Evolutionary conservation across 2,888 invertebrate species (phyloP).

Genomic region (Xylophagus ater): DNA sequence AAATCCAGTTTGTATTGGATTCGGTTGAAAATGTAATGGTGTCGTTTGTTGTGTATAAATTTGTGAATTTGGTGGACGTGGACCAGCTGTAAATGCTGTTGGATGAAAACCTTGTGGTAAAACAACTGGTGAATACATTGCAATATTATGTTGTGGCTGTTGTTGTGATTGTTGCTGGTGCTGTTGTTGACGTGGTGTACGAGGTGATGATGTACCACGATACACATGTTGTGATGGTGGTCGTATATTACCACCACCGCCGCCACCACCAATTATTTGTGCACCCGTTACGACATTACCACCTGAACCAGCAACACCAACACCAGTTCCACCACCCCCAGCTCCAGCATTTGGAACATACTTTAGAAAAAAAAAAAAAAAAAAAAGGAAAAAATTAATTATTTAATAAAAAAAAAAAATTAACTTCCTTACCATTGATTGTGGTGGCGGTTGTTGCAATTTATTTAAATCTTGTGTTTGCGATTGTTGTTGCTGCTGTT

Average conservation of each 20-base stretch:
- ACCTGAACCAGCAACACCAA: slow-evolving; percentile 8
- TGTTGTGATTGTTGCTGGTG: too few species aligned
- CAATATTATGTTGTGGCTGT: too few species aligned
- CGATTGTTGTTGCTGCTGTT: slow-evolving; percentile 27
- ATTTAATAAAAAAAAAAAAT: neutral
- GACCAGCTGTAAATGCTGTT: slow-evolving; percentile 19
- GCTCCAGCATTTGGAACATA: slow-evolving; percentile 4
- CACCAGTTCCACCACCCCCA: slow-evolving; percentile 12
- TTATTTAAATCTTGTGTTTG: slow-evolving; percentile 29
- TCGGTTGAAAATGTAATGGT: slow-evolving; percentile 9
- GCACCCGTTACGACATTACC: too few species aligned
- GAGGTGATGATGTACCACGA: slow-evolving; percentile 27
- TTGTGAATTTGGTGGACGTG: slow-evolving; percentile 27
- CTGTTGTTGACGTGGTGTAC: slow-evolving; percentile 19
- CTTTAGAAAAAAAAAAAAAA: slow-evolving; percentile 12
- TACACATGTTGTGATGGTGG: slow-evolving; percentile 24
- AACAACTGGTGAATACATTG: slow-evolving; percentile 30
- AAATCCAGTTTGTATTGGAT: slow-evolving; percentile 3
- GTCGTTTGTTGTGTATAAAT: slow-evolving; percentile 15
- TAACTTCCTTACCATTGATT: slow-evolving; percentile 9
- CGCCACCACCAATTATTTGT: slow-evolving; percentile 5
- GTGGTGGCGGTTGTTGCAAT: slow-evolving; percentile 33
- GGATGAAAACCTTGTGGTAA: slow-evolving; percentile 27
- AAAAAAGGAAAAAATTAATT: neutral
- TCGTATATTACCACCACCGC: slow-evolving; percentile 18